Evolutionary conservation across 2,113 vertebrate genomes (phyloP).

Genomic region (Arizona elegans): DNA sequence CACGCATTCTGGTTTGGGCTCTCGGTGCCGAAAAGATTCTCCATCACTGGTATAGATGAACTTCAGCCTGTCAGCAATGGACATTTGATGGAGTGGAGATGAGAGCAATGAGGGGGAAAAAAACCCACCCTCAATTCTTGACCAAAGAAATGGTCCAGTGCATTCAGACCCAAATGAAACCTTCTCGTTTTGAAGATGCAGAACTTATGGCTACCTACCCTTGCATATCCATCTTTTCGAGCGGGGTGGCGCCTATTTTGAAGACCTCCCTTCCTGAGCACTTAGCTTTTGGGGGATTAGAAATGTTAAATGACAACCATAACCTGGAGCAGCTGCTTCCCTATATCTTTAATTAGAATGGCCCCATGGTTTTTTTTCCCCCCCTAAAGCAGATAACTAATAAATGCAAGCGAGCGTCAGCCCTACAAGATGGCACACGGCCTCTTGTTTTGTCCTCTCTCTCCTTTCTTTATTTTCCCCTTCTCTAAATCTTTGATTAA

Average conservation of each 20-base stretch:
- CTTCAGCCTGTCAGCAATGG: background rate
- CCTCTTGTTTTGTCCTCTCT: slow-evolving; percentile 53
- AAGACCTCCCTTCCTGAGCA: background rate
- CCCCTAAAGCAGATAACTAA: slow-evolving; percentile 69
- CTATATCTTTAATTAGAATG: slow-evolving; percentile 63
- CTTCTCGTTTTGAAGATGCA: background rate
- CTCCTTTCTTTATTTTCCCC: background rate
- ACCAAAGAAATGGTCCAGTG: background rate
- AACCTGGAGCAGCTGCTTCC: slow-evolving; percentile 57
- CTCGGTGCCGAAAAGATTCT: too few species aligned
- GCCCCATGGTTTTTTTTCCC: slow-evolving; percentile 50
- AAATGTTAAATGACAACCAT: slow-evolving; percentile 55
- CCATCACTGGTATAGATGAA: background rate
- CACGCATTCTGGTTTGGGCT: too few species aligned
- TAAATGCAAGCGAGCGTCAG: slow-evolving; percentile 67
- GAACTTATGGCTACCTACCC: background rate
- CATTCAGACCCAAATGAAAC: background rate
- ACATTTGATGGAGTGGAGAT: background rate
- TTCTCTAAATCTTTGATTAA: slow-evolving; percentile 68
- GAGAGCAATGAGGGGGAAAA: background rate
- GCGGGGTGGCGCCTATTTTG: background rate
- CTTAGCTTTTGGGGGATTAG: slow-evolving; percentile 52
- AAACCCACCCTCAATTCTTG: background rate
- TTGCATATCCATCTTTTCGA: background rate
- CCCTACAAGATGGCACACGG: slow-evolving; percentile 69